A percentile compares a stretch with the other conserved stretches of the same genome.
phyloP scores from a whole-genome alignment of 2,888 invertebrate species.

The Magallana nippona region DNA sequence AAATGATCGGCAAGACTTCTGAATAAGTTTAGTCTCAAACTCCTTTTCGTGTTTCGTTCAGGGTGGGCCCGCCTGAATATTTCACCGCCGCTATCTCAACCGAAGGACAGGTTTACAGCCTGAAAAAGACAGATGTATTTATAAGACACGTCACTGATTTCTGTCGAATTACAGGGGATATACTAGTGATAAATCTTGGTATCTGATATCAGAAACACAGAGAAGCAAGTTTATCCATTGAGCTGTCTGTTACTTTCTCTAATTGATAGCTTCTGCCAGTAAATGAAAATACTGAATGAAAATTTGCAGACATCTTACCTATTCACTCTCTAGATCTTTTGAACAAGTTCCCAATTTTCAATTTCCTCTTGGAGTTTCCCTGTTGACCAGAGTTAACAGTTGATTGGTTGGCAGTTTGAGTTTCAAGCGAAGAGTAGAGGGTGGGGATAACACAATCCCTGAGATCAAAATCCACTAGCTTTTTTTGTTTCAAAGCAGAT shows the following conservation, averaged over 20 bases:
- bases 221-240: not conserved
- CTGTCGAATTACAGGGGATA: not conserved
- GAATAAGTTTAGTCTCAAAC: too few species aligned
- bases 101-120: not conserved
- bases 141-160: not conserved
- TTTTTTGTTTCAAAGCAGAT: not conserved
- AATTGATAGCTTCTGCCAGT: conserved; percentile 15
- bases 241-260: not conserved
- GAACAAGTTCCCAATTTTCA: not conserved
- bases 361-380: not conserved
- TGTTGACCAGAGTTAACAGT: not conserved
- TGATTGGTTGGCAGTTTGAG: not conserved
- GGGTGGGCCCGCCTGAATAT: too few species aligned
- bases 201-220: not conserved
- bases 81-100: not conserved
- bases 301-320: conserved; percentile 11
- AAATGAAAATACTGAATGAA: not conserved
- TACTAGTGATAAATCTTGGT: not conserved
- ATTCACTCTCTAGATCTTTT: not conserved
- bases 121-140: not conserved
- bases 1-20: too few species aligned
- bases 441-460: not conserved
- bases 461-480: not conserved
- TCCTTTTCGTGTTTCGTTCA: too few species aligned
- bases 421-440: not conserved